A percentile compares a stretch with the other conserved stretches of the same genome.
phyloP scores from a whole-genome alignment of 30 jellyfish, hydroid and myxozoan species.

The Pseudorhiza aurosa region DNA sequence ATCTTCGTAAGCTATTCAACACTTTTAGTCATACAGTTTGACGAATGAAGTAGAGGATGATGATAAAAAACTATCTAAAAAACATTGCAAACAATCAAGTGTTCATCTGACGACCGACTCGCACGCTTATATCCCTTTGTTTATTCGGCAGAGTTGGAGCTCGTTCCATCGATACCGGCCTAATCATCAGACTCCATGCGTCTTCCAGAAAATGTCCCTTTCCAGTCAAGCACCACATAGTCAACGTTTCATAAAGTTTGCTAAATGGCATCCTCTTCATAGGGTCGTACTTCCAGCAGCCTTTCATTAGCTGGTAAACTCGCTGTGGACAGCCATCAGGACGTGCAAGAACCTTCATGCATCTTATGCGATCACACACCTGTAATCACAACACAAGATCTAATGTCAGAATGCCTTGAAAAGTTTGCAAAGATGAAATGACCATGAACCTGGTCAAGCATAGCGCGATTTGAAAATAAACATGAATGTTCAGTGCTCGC shows the following conservation, averaged over 20 bases:
- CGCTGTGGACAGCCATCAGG: conserved; percentile 87
- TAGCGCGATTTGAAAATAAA: too few relatives aligned
- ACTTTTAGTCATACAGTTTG: too few relatives aligned
- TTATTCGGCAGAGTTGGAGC: conserved; percentile 62
- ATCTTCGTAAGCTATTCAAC: too few relatives aligned
- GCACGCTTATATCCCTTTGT: background rate
- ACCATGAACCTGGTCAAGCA: too few relatives aligned
- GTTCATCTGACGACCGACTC: background rate
- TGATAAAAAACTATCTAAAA: too few relatives aligned
- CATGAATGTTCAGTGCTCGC: too few relatives aligned
- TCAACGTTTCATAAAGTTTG: conserved; percentile 43
- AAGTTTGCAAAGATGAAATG: too few relatives aligned
- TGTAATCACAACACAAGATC: too few relatives aligned
- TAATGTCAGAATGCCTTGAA: too few relatives aligned
- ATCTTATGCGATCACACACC: conserved; percentile 79
- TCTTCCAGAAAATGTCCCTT: conserved; percentile 60
- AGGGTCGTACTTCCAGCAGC: conserved; percentile 86
- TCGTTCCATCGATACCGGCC: conserved; percentile 27
- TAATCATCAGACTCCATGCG: conserved; percentile 58
- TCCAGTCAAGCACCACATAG: conserved; percentile 46
- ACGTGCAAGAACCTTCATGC: conserved; percentile 68
- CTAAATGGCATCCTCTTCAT: conserved; percentile 64
- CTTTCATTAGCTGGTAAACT: conserved; percentile 75
- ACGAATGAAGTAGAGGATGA: too few relatives aligned
- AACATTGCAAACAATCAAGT: background rate